Evolutionary conservation across 2,113 vertebrate species (phyloP).

Genomic region (Vombatus ursinus): DNA sequence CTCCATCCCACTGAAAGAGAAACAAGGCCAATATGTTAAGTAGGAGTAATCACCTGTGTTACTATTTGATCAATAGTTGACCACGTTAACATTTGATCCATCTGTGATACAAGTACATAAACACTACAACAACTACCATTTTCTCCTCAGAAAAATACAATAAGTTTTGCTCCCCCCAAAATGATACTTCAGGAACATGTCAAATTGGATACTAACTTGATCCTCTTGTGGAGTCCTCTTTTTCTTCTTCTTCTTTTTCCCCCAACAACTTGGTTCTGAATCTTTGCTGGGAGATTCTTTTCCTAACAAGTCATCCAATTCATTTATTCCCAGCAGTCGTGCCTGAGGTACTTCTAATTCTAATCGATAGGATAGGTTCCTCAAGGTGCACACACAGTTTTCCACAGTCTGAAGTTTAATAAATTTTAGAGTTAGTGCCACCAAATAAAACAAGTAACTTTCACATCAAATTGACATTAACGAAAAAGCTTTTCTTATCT

Average conservation of each 20-base stretch:
- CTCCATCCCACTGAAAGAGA: slow-evolving; percentile 94
- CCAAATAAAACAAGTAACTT: background rate
- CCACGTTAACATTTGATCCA: slow-evolving; percentile 9
- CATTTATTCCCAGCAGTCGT: slow-evolving; percentile 89
- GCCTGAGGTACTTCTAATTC: slow-evolving; percentile 96
- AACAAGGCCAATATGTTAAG: background rate
- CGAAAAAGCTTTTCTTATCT: background rate
- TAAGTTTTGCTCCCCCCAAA: slow-evolving; percentile 19
- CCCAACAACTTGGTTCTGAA: slow-evolving; percentile 95
- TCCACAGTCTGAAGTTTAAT: slow-evolving; percentile 92
- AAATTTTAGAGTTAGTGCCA: slow-evolving; percentile 37
- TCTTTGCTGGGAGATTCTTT: slow-evolving; percentile 95
- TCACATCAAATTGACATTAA: background rate
- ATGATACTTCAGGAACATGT: background rate
- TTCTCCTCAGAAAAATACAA: background rate
- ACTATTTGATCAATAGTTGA: background rate
- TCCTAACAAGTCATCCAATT: slow-evolving; percentile 92
- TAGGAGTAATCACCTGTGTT: slow-evolving; percentile 4
- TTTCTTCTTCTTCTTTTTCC: slow-evolving; percentile 98
- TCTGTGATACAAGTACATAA: slow-evolving; percentile 6
- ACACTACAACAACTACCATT: too few relatives aligned
- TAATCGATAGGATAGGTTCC: slow-evolving; percentile 96
- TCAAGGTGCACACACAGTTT: slow-evolving; percentile 97
- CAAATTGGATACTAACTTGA: slow-evolving; percentile 85
- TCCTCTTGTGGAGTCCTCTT: slow-evolving; percentile 93